These are phyloP conservation scores for Alexandromys fortis DNA, from an alignment of 2,113 vertebrate genomes.

Conservation along the genomic window DNA sequence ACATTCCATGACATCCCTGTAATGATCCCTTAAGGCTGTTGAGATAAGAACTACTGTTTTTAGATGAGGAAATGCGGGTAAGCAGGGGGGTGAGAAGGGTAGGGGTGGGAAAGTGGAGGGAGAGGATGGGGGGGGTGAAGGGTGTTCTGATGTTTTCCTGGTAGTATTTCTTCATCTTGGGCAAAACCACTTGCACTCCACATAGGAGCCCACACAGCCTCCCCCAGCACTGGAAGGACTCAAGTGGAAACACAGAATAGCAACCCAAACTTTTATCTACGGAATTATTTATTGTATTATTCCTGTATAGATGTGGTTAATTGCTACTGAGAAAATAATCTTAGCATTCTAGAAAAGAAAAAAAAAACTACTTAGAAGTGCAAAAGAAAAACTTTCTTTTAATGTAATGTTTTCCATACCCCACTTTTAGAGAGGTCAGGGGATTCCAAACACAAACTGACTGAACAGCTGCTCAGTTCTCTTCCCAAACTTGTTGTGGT, in stretches of 20 bases:
- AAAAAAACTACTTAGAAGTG: not conserved
- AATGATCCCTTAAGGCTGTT: not conserved
- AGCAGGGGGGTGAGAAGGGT: no score
- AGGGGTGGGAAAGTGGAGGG: no score
- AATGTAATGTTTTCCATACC: not conserved
- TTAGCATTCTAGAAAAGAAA: not conserved
- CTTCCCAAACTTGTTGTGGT: not conserved
- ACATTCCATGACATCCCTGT: not conserved
- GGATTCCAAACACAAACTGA: not conserved
- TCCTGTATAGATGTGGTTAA: not conserved
- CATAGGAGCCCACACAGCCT: not conserved
- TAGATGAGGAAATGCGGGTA: not conserved
- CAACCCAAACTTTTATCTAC: not conserved
- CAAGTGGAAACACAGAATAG: not conserved
- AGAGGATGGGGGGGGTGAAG: no score
- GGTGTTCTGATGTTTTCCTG: no score
- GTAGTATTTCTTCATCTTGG: no score
- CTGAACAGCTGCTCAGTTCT: not conserved
- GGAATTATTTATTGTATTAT: not conserved
- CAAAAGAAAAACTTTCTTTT: not conserved
- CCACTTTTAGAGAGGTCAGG: not conserved
- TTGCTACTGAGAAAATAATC: not conserved
- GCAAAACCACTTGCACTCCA: no score
- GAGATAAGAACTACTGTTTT: not conserved
- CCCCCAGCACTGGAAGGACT: no score